phyloP scores from a whole-genome alignment of 2,888 invertebrate genomes.

The Artemia sp. region DNA sequence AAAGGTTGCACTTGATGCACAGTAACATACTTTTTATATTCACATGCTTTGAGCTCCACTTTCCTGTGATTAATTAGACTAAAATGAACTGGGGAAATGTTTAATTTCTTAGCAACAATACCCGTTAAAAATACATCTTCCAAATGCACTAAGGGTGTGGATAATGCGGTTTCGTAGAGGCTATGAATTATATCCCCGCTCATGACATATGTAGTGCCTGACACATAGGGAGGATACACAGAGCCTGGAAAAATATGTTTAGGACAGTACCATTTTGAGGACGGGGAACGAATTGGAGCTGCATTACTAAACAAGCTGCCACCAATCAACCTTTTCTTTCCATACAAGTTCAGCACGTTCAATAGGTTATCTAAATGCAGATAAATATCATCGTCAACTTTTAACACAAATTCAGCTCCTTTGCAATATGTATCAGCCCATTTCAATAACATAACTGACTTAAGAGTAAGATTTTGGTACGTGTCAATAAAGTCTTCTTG shows the following conservation, averaged over 20 bases:
- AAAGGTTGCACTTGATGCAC: slow-evolving; percentile 27
- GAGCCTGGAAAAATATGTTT: slow-evolving; percentile 54
- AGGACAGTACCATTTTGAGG: slow-evolving; percentile 59
- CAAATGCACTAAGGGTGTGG: slow-evolving; percentile 44
- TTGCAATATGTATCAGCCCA: slow-evolving; percentile 53
- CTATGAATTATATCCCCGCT: slow-evolving; percentile 46
- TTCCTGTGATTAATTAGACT: slow-evolving; percentile 26
- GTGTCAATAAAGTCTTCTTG: slow-evolving; percentile 67
- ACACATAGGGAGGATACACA: slow-evolving; percentile 59
- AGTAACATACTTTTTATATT: slow-evolving; percentile 27
- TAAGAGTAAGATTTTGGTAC: slow-evolving; percentile 69
- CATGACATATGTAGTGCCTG: slow-evolving; percentile 63
- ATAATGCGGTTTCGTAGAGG: slow-evolving; percentile 47
- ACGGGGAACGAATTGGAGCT: slow-evolving; percentile 50
- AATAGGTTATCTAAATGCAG: slow-evolving; percentile 53
- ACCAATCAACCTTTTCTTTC: slow-evolving; percentile 37
- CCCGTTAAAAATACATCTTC: slow-evolving; percentile 31
- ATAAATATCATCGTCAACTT: slow-evolving; percentile 74
- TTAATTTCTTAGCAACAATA: slow-evolving; percentile 26
- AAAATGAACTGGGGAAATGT: slow-evolving; percentile 19
- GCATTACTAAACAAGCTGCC: slow-evolving; percentile 64
- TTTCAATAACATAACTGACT: slow-evolving; percentile 66
- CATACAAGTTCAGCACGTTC: slow-evolving; percentile 25
- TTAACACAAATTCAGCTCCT: slow-evolving; percentile 49
- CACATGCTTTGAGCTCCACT: slow-evolving; percentile 27